Evolutionary conservation across 2,888 invertebrate genomes (phyloP), one percentile per base, ranked within the genome.

Genomic region (Pomacea canaliculata): DNA sequence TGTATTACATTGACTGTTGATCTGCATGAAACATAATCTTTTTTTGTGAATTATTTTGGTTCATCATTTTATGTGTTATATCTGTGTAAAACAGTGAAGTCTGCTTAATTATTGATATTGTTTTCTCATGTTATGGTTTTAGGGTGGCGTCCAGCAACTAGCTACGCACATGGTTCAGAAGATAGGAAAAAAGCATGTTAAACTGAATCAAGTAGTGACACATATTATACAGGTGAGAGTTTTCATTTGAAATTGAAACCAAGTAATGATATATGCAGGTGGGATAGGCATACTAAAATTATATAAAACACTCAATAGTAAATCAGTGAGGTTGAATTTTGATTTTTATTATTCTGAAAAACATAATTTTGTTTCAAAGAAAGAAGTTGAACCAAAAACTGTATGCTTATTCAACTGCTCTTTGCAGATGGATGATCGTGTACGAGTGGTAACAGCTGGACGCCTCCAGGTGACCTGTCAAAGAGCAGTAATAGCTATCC

Each of bases 71-170:
- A 63, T 63, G 27, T 23, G 10, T 63, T 63, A 27, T 2, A 23
- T 7, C 27, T 23, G 63, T 63, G n/a, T 63, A 16, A 37, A 37
- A 16, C 16, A 13, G 51, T 56, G 51, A 1, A 56, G n/a, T 7
- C 27, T 63, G 27, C 12, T 8, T 37, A 10, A 16, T 63, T 63
- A 12, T 27, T 27, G 0, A 1, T 19, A 23, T 63, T 63, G 1
- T 7, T 63, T 63, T 56, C 8, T 68, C 49, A 60, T 23, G 37
- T 68, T 37, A 60, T 23, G 37, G 62, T 77, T 37, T 7, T 76
- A 85, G 84, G 87, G 87, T 23, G 87, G 88, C 19, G 81, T 85
- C 1, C 84, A 84, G 73, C 84, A 85, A 74, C 78, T 88, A 12
- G 83, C 85, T 16, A 70, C 81, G 3, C 79, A 80, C 46, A 72